Evolutionary conservation across 2,888 invertebrate genomes (phyloP).

Genomic region (Pardosa pseudoannulata): DNA sequence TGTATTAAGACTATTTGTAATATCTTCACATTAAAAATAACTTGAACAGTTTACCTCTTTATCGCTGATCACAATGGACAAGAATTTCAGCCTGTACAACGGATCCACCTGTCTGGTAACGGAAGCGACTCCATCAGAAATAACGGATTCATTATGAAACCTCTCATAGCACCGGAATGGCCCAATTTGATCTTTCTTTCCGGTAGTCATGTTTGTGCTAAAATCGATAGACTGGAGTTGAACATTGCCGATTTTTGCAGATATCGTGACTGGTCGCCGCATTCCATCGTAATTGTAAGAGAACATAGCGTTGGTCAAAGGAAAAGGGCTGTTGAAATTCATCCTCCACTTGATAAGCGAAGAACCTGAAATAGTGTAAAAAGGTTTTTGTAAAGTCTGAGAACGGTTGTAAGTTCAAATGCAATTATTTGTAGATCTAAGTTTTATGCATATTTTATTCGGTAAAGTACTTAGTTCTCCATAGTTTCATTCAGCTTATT

Average conservation of each 20-base stretch:
- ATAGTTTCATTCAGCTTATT: no score
- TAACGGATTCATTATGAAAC: conserved; percentile 83
- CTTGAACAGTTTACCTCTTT: no score
- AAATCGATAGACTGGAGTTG: conserved; percentile 88
- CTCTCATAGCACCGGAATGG: conserved; percentile 73
- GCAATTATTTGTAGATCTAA: no score
- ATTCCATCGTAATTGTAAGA: conserved; percentile 97
- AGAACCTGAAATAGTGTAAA: conserved; percentile 78
- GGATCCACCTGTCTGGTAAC: conserved; percentile 81
- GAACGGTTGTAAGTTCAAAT: no score
- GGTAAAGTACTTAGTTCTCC: no score
- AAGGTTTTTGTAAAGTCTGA: no score
- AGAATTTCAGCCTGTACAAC: conserved; percentile 84
- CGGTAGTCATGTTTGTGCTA: conserved; percentile 92
- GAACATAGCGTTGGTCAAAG: conserved; percentile 91
- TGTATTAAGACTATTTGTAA: no score
- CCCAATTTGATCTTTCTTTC: conserved; percentile 83
- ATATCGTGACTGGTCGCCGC: conserved; percentile 90
- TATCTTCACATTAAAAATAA: no score
- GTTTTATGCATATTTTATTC: no score
- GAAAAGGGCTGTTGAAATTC: conserved; percentile 86
- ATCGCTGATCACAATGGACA: conserved; percentile 86
- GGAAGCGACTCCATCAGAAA: conserved; percentile 93
- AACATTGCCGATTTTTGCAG: conserved; percentile 91
- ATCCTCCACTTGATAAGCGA: conserved; percentile 80